These are phyloP conservation scores for Pagetopsis macropterus DNA, from an alignment of 2,797 vertebrate genomes.

Conservation along the genomic window DNA sequence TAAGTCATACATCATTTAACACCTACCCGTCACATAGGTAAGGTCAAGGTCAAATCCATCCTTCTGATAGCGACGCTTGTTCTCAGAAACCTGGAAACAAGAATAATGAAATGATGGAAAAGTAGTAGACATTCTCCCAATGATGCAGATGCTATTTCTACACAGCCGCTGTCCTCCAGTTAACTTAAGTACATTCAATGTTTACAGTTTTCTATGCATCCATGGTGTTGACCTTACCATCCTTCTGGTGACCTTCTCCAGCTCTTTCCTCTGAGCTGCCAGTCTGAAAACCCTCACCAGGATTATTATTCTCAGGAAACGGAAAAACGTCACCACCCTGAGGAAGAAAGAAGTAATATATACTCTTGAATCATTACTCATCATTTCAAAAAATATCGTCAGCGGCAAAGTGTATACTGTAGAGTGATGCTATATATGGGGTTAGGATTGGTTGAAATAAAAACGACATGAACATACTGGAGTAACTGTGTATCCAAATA, in stretches of 20 bases:
- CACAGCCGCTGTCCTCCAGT: not conserved
- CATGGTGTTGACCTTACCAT: conserved; percentile 84
- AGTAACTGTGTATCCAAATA: not conserved
- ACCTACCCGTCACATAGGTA: conserved; percentile 92
- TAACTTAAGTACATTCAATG: not conserved
- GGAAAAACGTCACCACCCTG: conserved; percentile 87
- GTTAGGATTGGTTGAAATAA: not conserved
- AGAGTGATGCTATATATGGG: not conserved
- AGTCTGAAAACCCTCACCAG: conserved; percentile 91
- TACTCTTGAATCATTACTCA: not conserved
- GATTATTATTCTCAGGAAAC: conserved; percentile 89
- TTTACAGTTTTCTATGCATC: not conserved
- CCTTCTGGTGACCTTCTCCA: conserved; percentile 91
- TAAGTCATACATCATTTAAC: not conserved
- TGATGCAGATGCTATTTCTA: not conserved
- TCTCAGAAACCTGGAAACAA: conserved; percentile 90
- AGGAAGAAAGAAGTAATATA: not conserved
- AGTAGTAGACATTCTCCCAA: not conserved
- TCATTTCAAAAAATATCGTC: too few species aligned
- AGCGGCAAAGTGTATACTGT: not conserved
- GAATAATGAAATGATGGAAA: not conserved
- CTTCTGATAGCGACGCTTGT: conserved; percentile 93
- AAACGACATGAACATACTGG: not conserved
- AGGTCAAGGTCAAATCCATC: conserved; percentile 98
- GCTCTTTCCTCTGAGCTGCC: conserved; percentile 88